Conservation (phyloP, 2,797 vertebrate species). For the Darevskia mixta region DNA sequence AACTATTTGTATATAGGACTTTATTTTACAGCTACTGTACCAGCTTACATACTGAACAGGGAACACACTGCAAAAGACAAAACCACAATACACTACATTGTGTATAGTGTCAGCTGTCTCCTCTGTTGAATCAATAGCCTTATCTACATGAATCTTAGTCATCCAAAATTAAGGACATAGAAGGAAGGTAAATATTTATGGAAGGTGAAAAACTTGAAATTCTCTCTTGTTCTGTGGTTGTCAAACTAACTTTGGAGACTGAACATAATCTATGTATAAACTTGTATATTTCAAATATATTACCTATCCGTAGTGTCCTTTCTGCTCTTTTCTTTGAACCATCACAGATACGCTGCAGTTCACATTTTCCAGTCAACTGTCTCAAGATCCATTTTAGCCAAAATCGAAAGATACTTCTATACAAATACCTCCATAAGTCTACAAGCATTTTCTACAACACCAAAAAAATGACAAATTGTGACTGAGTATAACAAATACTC, state of each 20-base stretch:
- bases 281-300: constrained; percentile 4
- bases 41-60: neutral
- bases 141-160: neutral
- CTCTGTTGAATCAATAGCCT: neutral
- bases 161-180: neutral
- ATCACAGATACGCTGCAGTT: constrained; percentile 91
- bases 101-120: neutral
- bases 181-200: neutral
- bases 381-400: constrained; percentile 95
- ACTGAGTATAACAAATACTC: neutral
- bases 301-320: constrained; percentile 89
- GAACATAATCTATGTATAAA: neutral
- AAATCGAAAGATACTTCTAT: constrained; percentile 88
- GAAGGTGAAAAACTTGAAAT: neutral
- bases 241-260: neutral
- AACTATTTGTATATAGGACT: neutral
- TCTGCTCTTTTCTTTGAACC: constrained; percentile 80
- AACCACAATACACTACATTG: no score
- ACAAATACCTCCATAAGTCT: constrained; percentile 88
- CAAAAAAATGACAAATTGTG: neutral
- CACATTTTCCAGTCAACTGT: constrained; percentile 89
- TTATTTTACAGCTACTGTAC: neutral
- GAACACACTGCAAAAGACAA: neutral
- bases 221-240: neutral
- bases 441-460: constrained; percentile 84